phyloP scores from a whole-genome alignment of 1,140 invertebrate species.

The Goniozus legneri region DNA sequence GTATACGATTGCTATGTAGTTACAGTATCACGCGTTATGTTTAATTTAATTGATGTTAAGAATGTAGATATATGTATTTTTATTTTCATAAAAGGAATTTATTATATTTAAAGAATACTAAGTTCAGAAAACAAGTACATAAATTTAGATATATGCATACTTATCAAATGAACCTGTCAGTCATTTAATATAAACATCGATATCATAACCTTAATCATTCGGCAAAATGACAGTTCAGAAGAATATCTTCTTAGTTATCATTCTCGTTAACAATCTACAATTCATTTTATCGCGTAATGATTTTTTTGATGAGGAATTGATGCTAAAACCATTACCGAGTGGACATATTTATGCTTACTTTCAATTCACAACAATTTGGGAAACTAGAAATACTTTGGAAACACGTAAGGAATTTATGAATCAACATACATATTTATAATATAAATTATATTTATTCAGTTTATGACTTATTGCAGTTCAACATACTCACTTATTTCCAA shows the following conservation, averaged over 20 bases:
- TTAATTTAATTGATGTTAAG: no score
- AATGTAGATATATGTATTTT: no score
- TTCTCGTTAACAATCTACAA: slow-evolving; percentile 15
- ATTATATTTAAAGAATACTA: no score
- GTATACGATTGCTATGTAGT: no score
- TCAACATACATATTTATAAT: neutral
- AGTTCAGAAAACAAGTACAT: no score
- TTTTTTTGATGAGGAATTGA: slow-evolving; percentile 74
- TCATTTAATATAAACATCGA: no score
- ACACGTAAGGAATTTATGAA: slow-evolving; percentile 55
- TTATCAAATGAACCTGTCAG: no score
- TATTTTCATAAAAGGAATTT: no score
- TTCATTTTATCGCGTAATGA: slow-evolving; percentile 51
- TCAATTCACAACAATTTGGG: slow-evolving; percentile 79
- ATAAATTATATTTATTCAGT: slow-evolving; percentile 1
- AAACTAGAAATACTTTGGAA: slow-evolving; percentile 53
- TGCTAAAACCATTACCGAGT: slow-evolving; percentile 72
- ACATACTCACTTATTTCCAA: slow-evolving; percentile 85
- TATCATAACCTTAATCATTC: no score
- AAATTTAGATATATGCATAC: no score
- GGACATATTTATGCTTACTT: slow-evolving; percentile 82
- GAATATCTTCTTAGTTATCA: slow-evolving; percentile 5
- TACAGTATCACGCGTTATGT: no score
- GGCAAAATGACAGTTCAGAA: slow-evolving; percentile 12
- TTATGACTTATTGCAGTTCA: slow-evolving; percentile 59